These are phyloP conservation scores for Meiosimyza platycephala DNA, from an alignment of 2,888 invertebrate genomes.

Conservation along the genomic window DNA sequence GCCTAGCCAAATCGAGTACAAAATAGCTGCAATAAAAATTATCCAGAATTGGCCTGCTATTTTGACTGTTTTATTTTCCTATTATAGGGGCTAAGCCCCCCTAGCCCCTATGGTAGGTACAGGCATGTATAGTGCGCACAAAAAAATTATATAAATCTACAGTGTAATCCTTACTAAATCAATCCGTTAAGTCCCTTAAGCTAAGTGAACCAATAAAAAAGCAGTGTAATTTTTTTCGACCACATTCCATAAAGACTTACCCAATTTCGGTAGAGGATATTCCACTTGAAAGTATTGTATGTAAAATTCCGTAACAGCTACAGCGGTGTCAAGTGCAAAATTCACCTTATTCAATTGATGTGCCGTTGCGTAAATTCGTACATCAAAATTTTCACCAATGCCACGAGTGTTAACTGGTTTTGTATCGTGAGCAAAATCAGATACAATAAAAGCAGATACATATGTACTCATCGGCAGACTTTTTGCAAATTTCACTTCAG, in stretches of 20 bases:
- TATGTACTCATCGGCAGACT: constrained; percentile 96
- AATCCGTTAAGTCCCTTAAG: too few relatives aligned
- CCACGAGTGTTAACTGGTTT: constrained; percentile 69
- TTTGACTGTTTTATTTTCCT: too few relatives aligned
- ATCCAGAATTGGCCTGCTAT: too few relatives aligned
- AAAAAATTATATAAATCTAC: too few relatives aligned
- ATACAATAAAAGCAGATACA: constrained; percentile 88
- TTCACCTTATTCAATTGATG: constrained; percentile 79
- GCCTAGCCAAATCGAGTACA: too few relatives aligned
- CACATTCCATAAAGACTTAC: constrained; percentile 68
- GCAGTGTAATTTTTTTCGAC: not conserved
- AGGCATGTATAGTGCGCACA: too few relatives aligned
- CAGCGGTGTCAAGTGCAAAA: constrained; percentile 80
- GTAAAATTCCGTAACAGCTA: constrained; percentile 81
- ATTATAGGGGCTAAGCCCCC: too few relatives aligned
- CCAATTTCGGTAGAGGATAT: constrained; percentile 90
- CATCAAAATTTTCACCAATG: constrained; percentile 72
- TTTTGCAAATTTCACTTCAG: constrained; percentile 79
- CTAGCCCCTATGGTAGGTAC: too few relatives aligned
- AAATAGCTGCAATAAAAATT: too few relatives aligned
- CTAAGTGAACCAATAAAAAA: not conserved
- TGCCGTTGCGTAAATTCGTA: constrained; percentile 80
- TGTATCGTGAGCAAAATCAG: constrained; percentile 78
- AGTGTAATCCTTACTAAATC: too few relatives aligned
- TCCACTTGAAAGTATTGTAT: constrained; percentile 84